Conservation (phyloP, 2,797 vertebrate genomes). For the Adelosebastes latens region DNA sequence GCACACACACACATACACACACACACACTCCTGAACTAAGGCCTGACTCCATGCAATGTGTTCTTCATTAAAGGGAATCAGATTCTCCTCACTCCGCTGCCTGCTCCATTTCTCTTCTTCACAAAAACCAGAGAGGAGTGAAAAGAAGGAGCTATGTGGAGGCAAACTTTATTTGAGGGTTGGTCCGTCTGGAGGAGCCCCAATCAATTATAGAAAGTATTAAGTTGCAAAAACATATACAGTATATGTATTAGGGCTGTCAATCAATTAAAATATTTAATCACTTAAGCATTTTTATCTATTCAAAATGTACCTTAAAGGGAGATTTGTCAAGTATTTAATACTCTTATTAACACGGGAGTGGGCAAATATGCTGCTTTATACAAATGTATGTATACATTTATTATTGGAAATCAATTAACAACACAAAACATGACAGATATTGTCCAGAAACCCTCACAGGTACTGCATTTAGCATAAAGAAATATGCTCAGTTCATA, state of each 20-base stretch:
- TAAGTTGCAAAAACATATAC: background rate
- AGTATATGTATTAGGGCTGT: no score
- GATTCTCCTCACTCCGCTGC: slow-evolving; percentile 65
- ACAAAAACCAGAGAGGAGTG: slow-evolving; percentile 4
- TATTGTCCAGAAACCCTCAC: no score
- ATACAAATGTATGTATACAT: no score
- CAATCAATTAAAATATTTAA: no score
- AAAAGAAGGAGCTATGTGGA: background rate
- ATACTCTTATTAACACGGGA: no score
- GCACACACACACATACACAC: slow-evolving; percentile 33
- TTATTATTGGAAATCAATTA: no score
- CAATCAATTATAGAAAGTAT: background rate
- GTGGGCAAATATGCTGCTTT: no score
- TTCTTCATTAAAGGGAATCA: slow-evolving; percentile 76
- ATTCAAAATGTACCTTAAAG: no score
- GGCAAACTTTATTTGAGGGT: background rate
- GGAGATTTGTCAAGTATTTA: no score
- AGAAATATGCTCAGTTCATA: no score
- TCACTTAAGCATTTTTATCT: no score
- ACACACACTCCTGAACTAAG: slow-evolving; percentile 17
- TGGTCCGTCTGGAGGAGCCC: background rate
- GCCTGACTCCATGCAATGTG: slow-evolving; percentile 72
- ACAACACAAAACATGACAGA: fast-evolving
- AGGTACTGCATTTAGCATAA: no score
- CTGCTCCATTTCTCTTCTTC: slow-evolving; percentile 39